These are phyloP conservation scores for Rhyacophila evoluta DNA, from an alignment of 2,888 invertebrate species.

Conservation along the genomic window DNA sequence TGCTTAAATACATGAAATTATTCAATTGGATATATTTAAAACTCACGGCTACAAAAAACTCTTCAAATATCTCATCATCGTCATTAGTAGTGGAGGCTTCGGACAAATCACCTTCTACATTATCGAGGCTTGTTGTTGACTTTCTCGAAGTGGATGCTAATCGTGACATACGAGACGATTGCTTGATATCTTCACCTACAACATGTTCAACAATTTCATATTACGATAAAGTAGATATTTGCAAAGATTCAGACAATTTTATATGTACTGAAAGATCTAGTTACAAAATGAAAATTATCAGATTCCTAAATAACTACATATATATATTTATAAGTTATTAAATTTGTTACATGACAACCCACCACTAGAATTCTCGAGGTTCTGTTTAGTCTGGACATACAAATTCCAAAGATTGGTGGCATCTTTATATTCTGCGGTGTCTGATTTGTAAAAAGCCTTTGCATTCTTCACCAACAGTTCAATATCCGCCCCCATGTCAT, in stretches of 20 bases:
- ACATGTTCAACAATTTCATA: background rate
- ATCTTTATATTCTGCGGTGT: conserved; percentile 88
- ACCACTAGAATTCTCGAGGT: conserved; percentile 63
- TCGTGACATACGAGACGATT: conserved; percentile 63
- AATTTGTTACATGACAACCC: too few species aligned
- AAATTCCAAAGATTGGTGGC: conserved; percentile 90
- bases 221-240: too few species aligned
- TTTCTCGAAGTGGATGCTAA: conserved; percentile 65
- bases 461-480: conserved; percentile 94
- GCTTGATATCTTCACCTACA: conserved; percentile 64
- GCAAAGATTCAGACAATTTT: too few species aligned
- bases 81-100: conserved; percentile 79
- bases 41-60: conserved; percentile 84
- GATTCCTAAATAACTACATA: too few species aligned
- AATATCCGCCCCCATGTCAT: conserved; percentile 90
- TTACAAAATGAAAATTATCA: too few species aligned
- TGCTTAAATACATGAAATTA: too few species aligned
- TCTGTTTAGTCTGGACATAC: conserved; percentile 70
- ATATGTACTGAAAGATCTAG: too few species aligned
- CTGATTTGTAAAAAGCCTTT: conserved; percentile 93
- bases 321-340: too few species aligned
- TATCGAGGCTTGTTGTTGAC: conserved; percentile 64
- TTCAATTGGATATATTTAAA: too few species aligned
- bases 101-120: conserved; percentile 77
- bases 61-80: conserved; percentile 88